Base-by-base conservation (phyloP, 2,113 vertebrate species). In the Bufo bufo region DNA sequence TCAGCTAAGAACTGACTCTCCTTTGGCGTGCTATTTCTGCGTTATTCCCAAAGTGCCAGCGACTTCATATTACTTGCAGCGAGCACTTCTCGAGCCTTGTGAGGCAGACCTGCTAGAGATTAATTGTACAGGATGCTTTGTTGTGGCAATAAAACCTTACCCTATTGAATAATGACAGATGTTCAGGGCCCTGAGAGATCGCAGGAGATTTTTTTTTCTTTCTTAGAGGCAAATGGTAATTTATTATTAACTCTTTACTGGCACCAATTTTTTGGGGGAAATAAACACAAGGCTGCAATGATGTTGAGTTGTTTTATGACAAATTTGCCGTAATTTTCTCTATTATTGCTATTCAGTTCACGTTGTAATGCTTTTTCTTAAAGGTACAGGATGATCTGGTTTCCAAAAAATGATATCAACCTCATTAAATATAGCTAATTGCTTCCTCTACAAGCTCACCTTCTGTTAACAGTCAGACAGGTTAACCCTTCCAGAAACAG, bases 141-240 rank as follows among this genome's bases (percentile, higher is more conserved):
- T 86, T 86, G 61, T 86, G 77, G 85, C 74, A 86, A 86, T 86
- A 86, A 79, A 86, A 78, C 74, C 77, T 50, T 86, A 86, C 85
- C 75, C 49, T 86, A 79, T 80, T 86, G 85, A 86, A 86, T 86
- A 65, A 66, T 79, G 85, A 86, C 85, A 86, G 85, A 86, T 86
- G 85, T 86, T 65, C 47, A 14, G 16, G 65, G 74, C 77, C 85
- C 59, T 56, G 49, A 79, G 61, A 86, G 85, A 77, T 77, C 33
- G 61, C 58, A 86, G 75, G 23, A 56, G 85, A 63, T 63, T 49
- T 78, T 54, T 77, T 63, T 45, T 61, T 43, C 61, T 47, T 16
- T 77, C 61, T 80, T 49, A 54, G 61, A 45, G 61, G 85, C 7
- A 65, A 86, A 86, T 86, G 59, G 75, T 78, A 63, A 43, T 85